Percentiles rank a stretch among this genome's conserved stretches.
Evolutionary conservation across 2,113 vertebrate genomes (phyloP).

Genomic region (Maccullochella peelii): DNA sequence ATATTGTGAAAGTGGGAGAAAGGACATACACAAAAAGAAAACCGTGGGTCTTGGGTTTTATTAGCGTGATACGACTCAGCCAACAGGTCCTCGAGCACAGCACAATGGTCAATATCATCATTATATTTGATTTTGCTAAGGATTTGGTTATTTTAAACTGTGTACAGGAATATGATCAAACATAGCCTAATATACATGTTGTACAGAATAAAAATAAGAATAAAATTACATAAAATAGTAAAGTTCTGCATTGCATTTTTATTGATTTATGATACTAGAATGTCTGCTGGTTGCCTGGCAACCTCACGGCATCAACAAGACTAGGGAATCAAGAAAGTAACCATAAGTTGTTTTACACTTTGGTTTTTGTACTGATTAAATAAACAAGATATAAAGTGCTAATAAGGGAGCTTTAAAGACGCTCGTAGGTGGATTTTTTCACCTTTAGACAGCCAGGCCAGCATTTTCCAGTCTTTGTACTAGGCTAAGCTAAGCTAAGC

Average conservation of each 20-base stretch:
- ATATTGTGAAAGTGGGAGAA: slow-evolving; percentile 16
- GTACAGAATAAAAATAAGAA: slow-evolving; percentile 29
- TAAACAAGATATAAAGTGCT: neutral
- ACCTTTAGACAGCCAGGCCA: neutral
- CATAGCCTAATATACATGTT: slow-evolving; percentile 17
- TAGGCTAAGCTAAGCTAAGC: neutral
- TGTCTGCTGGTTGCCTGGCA: neutral
- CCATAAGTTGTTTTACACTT: neutral
- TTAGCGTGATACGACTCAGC: slow-evolving; percentile 1
- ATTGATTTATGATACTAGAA: neutral
- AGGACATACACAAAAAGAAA: slow-evolving; percentile 4
- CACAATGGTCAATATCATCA: neutral
- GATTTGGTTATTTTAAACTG: slow-evolving; percentile 6
- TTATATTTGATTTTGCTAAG: neutral
- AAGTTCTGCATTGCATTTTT: slow-evolving; percentile 6
- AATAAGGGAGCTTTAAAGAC: neutral
- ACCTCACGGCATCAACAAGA: neutral
- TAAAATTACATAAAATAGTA: slow-evolving; percentile 7
- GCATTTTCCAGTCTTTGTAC: neutral
- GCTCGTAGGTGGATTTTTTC: neutral
- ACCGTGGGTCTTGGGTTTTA: neutral
- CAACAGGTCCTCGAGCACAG: neutral
- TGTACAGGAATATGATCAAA: slow-evolving; percentile 16
- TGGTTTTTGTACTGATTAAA: neutral
- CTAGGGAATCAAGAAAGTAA: neutral